phyloP scores from a whole-genome alignment of 2,888 invertebrate genomes.

The Pachymerium ferrugineum region DNA sequence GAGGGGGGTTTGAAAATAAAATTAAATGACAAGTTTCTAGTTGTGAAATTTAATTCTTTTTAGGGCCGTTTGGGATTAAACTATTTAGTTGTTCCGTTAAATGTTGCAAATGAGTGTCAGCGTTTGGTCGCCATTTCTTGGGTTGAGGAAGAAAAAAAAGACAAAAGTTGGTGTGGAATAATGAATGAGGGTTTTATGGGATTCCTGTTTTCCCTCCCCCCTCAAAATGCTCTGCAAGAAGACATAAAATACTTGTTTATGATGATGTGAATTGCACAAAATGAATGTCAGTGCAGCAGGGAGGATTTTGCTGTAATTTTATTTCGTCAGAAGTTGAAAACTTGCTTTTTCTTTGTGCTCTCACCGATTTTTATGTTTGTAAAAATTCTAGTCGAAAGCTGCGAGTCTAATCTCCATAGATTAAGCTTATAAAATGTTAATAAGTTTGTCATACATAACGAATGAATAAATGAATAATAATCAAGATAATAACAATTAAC shows the following conservation, averaged over 20 bases:
- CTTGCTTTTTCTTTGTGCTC: neutral
- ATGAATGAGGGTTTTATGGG: slow-evolving; percentile 27
- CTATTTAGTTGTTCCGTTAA: neutral
- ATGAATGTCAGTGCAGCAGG: slow-evolving; percentile 27
- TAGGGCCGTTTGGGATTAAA: neutral
- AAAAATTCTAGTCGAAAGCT: no score
- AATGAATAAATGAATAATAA: no score
- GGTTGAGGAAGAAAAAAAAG: neutral
- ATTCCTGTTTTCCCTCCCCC: slow-evolving; percentile 22
- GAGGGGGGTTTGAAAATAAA: no score
- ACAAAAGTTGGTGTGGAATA: slow-evolving; percentile 14
- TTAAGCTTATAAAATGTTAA: no score
- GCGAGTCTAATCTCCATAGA: no score
- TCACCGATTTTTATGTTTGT: no score
- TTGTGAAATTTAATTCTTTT: neutral
- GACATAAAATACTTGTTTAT: slow-evolving; percentile 24
- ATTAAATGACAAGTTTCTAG: neutral
- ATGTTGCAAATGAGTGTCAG: slow-evolving; percentile 20
- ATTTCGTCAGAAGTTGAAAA: slow-evolving; percentile 13
- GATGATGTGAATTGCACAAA: slow-evolving; percentile 23
- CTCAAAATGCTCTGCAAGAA: slow-evolving; percentile 15
- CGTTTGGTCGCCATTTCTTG: neutral
- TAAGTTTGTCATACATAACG: no score
- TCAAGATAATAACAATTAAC: no score
- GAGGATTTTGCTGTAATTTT: slow-evolving; percentile 27